These are phyloP conservation scores for Drosophila anceps DNA, from an alignment of 2,888 invertebrate genomes.

Conservation along the genomic window DNA sequence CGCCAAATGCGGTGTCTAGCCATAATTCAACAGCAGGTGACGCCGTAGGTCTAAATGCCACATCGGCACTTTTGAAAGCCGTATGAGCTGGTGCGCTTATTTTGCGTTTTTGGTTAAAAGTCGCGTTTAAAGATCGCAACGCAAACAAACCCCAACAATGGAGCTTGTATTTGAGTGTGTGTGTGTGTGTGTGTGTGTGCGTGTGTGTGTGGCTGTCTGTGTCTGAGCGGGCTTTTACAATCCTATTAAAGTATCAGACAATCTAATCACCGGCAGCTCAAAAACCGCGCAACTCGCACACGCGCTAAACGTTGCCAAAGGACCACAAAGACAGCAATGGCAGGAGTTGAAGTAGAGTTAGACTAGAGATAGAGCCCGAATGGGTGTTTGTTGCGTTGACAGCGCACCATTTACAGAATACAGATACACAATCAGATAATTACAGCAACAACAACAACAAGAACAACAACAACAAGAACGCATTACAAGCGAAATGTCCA, in stretches of 20 bases:
- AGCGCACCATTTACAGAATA: slow-evolving; percentile 51
- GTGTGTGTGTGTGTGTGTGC: slow-evolving; percentile 2
- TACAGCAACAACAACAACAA: slow-evolving; percentile 54
- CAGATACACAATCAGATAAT: slow-evolving; percentile 74
- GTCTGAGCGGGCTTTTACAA: slow-evolving; percentile 61
- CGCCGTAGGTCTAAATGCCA: background rate
- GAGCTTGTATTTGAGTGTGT: background rate
- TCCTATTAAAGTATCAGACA: slow-evolving; percentile 81
- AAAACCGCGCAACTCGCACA: slow-evolving; percentile 71
- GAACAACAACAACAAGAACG: slow-evolving; percentile 56
- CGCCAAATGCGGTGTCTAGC: too few species aligned
- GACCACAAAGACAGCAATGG: slow-evolving; percentile 39
- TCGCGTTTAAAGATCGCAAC: slow-evolving; percentile 31
- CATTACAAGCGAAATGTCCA: slow-evolving; percentile 77
- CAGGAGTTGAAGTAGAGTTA: background rate
- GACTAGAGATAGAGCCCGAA: slow-evolving; percentile 11
- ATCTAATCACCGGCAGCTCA: slow-evolving; percentile 77
- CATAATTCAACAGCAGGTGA: slow-evolving; percentile 1
- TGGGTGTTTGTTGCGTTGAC: slow-evolving; percentile 59
- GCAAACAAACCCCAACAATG: slow-evolving; percentile 24
- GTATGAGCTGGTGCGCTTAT: slow-evolving; percentile 19
- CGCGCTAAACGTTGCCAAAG: slow-evolving; percentile 70
- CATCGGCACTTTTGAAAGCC: background rate
- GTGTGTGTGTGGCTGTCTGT: slow-evolving; percentile 5
- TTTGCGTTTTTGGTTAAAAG: slow-evolving; percentile 24